phyloP scores from a whole-genome alignment of 2,113 vertebrate species.

The Dipodomys ordii region DNA sequence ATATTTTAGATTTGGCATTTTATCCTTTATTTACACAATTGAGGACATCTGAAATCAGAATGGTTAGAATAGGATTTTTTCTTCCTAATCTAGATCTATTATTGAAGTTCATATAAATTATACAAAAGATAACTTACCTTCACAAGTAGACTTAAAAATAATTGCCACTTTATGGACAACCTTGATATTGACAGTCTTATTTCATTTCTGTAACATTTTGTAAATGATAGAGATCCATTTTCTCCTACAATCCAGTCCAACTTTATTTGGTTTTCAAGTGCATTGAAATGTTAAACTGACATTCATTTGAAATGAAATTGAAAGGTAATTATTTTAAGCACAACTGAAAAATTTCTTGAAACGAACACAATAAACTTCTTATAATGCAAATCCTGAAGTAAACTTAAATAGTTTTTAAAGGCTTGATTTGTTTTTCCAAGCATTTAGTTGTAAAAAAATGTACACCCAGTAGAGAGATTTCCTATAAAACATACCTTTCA shows the following conservation, averaged over 20 bases:
- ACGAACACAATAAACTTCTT: not conserved
- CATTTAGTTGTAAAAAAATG: not conserved
- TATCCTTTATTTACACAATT: not conserved
- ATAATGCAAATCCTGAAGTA: too few species aligned
- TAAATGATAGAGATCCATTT: not conserved
- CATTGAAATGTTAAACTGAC: not conserved
- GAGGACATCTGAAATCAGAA: not conserved
- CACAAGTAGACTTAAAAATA: not conserved
- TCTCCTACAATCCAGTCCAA: not conserved
- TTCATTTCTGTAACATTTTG: not conserved
- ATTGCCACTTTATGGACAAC: not conserved
- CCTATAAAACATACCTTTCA: not conserved
- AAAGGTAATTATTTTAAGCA: constrained; percentile 28
- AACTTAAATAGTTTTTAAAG: not conserved
- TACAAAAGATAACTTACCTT: not conserved
- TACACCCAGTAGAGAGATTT: not conserved
- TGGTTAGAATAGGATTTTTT: not conserved
- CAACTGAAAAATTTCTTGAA: constrained; percentile 32
- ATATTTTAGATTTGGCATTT: not conserved
- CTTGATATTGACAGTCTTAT: not conserved
- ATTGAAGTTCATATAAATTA: not conserved
- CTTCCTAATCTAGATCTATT: not conserved
- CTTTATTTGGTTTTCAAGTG: not conserved
- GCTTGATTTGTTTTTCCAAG: not conserved
- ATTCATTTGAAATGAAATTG: not conserved